Conservation (phyloP, 2,113 vertebrate genomes). For the Rhabdomys dilectus region DNA sequence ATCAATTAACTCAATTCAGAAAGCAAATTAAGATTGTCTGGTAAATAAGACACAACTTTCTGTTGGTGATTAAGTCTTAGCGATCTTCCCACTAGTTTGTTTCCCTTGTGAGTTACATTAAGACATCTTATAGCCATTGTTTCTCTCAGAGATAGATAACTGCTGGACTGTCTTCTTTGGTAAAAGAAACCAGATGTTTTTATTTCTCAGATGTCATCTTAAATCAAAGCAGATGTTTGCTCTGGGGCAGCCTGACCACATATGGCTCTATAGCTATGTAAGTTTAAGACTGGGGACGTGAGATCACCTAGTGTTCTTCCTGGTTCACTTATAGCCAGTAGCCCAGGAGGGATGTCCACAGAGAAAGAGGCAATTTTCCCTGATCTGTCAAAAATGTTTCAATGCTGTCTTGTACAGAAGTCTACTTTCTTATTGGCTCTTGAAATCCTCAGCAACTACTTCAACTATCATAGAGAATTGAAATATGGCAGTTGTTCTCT, state of each 20-base stretch:
- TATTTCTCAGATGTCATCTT: neutral
- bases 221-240: neutral
- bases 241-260: neutral
- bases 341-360: no score
- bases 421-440: neutral
- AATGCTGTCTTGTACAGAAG: neutral
- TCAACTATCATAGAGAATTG: neutral
- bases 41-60: slow-evolving; percentile 81
- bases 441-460: neutral
- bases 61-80: slow-evolving; percentile 62
- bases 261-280: neutral
- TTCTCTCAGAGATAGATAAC: slow-evolving; percentile 29
- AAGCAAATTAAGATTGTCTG: slow-evolving; percentile 80
- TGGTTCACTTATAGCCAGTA: neutral
- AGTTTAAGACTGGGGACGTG: accelerated
- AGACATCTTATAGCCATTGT: slow-evolving; percentile 58
- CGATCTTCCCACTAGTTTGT: slow-evolving; percentile 61
- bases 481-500: neutral
- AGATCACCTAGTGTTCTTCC: neutral
- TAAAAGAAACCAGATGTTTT: neutral
- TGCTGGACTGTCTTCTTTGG: neutral
- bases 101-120: slow-evolving; percentile 53
- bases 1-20: slow-evolving; percentile 82
- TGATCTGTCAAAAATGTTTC: neutral
- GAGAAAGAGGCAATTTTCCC: neutral